Evolutionary conservation across 2,113 vertebrate species (phyloP).

Genomic region (Muntiacus muntjak): DNA sequence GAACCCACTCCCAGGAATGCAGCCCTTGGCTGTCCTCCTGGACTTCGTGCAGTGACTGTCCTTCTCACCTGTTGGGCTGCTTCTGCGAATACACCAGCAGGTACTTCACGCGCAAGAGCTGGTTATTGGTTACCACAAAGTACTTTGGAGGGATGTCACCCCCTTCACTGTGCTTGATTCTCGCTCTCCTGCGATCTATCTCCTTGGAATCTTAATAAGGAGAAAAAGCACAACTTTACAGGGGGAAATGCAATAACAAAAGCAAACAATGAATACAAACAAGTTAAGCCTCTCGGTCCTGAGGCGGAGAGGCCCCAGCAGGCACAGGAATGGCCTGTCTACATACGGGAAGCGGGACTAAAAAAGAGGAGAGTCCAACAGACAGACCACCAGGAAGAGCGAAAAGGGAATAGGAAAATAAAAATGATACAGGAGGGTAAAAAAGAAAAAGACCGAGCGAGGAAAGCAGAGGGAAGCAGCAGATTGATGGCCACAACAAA

Average conservation of each 20-base stretch:
- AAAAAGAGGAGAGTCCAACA: neutral
- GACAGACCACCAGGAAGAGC: no score
- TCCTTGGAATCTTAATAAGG: conserved; percentile 87
- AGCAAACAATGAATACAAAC: neutral
- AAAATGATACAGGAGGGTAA: neutral
- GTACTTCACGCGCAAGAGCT: conserved; percentile 95
- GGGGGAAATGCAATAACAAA: neutral
- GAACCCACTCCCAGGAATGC: neutral
- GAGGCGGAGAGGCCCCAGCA: neutral
- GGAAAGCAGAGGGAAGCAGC: neutral
- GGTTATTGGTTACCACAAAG: conserved; percentile 97
- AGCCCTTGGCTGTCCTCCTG: neutral
- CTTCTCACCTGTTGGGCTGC: conserved; percentile 87
- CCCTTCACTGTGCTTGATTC: conserved; percentile 95
- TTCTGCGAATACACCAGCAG: conserved; percentile 95
- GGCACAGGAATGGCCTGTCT: neutral
- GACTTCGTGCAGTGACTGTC: rapidly evolving
- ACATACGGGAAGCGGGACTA: neutral
- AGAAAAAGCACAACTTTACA: neutral
- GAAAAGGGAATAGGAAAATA: neutral
- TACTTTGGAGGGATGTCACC: conserved; percentile 97
- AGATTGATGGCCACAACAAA: neutral
- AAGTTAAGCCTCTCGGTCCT: neutral
- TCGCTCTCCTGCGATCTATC: conserved; percentile 90
- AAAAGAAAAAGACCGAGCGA: neutral